Evolutionary conservation across 2,888 invertebrate genomes (phyloP).

Genomic region (Corythucha ciliata): DNA sequence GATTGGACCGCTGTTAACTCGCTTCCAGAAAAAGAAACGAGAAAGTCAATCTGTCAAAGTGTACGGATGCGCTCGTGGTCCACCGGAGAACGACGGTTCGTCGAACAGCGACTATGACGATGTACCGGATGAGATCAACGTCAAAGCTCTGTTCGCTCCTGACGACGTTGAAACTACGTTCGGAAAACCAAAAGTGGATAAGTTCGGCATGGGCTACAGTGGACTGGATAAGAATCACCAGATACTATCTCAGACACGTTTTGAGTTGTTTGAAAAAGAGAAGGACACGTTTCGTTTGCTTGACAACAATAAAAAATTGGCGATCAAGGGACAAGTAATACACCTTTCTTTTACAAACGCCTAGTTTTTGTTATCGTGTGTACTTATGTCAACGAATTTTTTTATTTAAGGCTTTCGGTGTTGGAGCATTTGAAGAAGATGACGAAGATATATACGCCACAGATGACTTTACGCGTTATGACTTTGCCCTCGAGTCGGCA

Average conservation of each 20-base stretch:
- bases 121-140: conserved; percentile 31
- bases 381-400: no score
- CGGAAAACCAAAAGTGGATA: conserved; percentile 65
- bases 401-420: conserved; percentile 99
- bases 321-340: conserved; percentile 45
- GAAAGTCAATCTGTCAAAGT: conserved; percentile 31
- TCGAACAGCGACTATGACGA: no score
- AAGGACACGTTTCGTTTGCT: conserved; percentile 39
- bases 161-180: conserved; percentile 70
- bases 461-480: conserved; percentile 89
- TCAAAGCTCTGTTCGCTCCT: conserved; percentile 51
- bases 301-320: conserved; percentile 52
- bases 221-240: conserved; percentile 61
- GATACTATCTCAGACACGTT: no score
- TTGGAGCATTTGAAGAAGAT: conserved; percentile 92
- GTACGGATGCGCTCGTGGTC: conserved; percentile 41
- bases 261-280: conserved; percentile 33
- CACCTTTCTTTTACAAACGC: no score
- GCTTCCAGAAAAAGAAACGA: conserved; percentile 38
- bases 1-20: conserved; percentile 53
- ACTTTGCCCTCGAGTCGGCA: conserved; percentile 56
- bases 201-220: conserved; percentile 66
- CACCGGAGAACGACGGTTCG: no score
- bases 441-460: conserved; percentile 85
- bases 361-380: no score